Evolutionary conservation across 92 coral and sea anemone species (phyloP), one percentile per base, ranked within the genome.

Genomic region (Paragorgia papillata): DNA sequence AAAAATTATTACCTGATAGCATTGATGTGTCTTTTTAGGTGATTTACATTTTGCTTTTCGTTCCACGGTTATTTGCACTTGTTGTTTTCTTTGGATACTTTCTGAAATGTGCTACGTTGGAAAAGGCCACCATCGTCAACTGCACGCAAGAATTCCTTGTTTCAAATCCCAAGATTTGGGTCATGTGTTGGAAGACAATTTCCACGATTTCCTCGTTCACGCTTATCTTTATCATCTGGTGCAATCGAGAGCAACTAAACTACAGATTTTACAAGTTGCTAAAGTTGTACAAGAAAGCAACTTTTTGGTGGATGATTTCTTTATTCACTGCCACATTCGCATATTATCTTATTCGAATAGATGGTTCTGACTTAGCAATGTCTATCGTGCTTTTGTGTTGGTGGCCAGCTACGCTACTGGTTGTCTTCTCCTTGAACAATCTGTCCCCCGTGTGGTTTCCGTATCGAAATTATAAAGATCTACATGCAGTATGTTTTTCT

Each of bases 131-230:
- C 43, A 8, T 64, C 30, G 54, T 64, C 5, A 64, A 64, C 37
- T 64, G 71, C 48, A 35, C 51, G 4, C 71, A 64, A 64, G 71
- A 37, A 40, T 64, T 64, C 28, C 71, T 64, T 64, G 71, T 64
- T 15, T 12, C 50, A 15, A 28, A 64, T 20, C 71, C 71, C 21
- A 35, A n/a, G 22, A n/a, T n/a, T 49, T 64, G 71, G 71, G 43
- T 44, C 48, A 37, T 8, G 22, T 26, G 17, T 29, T 64, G 71
- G 71, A 9, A 6, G 30, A 1, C 28, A 13, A 64, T 49, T 20
- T 35, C 50, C 1, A 37, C 19, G 12, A 20, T 24, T 64, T 35
- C 32, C 43, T 64, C 71, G 3, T n/a, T 49, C 1, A 35, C 37
- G 19, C 30, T 64, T 19, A 37, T 64, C 43, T 19, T 20, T 20